phyloP scores from a whole-genome alignment of 2,888 invertebrate species.

The Nomada flava region DNA sequence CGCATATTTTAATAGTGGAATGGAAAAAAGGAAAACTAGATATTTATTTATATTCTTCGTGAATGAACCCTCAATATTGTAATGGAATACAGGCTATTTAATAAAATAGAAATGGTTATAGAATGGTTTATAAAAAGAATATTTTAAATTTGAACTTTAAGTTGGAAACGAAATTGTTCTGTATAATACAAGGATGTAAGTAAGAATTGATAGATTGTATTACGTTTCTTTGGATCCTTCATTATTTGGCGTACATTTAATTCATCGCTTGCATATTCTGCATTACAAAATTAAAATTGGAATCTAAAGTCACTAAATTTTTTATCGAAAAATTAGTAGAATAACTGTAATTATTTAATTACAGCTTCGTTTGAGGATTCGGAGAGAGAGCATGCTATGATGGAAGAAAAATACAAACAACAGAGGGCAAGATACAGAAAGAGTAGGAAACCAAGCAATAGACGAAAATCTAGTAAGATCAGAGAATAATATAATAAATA shows the following conservation, averaged over 20 bases:
- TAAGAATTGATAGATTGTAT: background rate
- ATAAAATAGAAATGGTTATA: too few species aligned
- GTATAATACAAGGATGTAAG: background rate
- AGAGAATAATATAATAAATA: background rate
- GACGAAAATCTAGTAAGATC: conserved; percentile 62
- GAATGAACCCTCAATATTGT: background rate
- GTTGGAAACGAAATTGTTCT: too few species aligned
- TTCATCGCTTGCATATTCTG: too few species aligned
- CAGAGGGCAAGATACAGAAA: conserved; percentile 42
- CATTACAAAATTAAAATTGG: background rate
- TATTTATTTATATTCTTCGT: background rate
- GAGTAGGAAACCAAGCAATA: conserved; percentile 49
- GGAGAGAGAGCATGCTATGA: conserved; percentile 55
- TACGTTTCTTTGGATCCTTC: background rate
- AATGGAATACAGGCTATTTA: background rate
- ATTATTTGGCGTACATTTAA: background rate
- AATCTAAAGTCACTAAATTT: background rate
- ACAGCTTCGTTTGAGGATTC: conserved; percentile 74
- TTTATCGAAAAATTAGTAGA: background rate
- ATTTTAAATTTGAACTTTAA: background rate
- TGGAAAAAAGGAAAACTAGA: too few species aligned
- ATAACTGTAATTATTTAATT: conserved; percentile 31
- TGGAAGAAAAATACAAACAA: conserved; percentile 59
- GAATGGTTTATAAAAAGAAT: background rate
- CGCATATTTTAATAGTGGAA: too few species aligned